A percentile compares a stretch with the other conserved stretches of the same genome.
Conservation (phyloP, 1,140 invertebrate species). For the Lordiphosa mommai region DNA sequence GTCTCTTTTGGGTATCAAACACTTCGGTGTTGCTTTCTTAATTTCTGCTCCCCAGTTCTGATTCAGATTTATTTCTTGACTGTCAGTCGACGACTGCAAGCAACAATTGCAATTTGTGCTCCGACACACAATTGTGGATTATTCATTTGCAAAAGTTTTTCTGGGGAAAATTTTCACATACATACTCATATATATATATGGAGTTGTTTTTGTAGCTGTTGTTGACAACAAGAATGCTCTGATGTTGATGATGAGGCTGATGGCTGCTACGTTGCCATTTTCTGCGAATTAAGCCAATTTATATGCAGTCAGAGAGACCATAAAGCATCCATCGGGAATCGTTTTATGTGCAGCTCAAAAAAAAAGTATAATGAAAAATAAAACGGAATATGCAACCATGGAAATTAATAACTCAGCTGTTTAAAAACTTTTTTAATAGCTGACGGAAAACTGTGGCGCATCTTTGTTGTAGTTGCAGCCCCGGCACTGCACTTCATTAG, state of each 20-base stretch:
- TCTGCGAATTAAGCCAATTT: slow-evolving; percentile 74
- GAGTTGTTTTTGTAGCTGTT: slow-evolving; percentile 29
- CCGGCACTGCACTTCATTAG: slow-evolving; percentile 58
- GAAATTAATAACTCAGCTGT: slow-evolving; percentile 55
- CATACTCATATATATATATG: slow-evolving; percentile 13
- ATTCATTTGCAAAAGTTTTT: slow-evolving; percentile 66
- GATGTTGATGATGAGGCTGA: slow-evolving; percentile 32
- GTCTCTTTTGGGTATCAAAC: neutral
- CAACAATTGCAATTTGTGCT: slow-evolving; percentile 73
- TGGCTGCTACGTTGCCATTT: slow-evolving; percentile 53
- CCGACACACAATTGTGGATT: slow-evolving; percentile 63
- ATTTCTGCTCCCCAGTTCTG: slow-evolving; percentile 11
- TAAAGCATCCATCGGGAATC: slow-evolving; percentile 28
- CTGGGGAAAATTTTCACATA: slow-evolving; percentile 30
- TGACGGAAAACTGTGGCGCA: neutral
- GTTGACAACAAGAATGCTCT: slow-evolving; percentile 31
- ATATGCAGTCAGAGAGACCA: slow-evolving; percentile 33
- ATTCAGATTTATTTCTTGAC: slow-evolving; percentile 49
- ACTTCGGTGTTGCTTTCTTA: neutral
- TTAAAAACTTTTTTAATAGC: slow-evolving; percentile 56
- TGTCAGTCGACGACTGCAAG: slow-evolving; percentile 39
- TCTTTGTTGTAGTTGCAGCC: slow-evolving; percentile 11
- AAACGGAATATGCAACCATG: slow-evolving; percentile 35
- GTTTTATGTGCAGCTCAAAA: neutral
- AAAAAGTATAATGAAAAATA: slow-evolving; percentile 14